Evolutionary conservation across 2,888 invertebrate genomes (phyloP), one percentile per base, ranked within the genome.

Genomic region (Drosophila quinaria): DNA sequence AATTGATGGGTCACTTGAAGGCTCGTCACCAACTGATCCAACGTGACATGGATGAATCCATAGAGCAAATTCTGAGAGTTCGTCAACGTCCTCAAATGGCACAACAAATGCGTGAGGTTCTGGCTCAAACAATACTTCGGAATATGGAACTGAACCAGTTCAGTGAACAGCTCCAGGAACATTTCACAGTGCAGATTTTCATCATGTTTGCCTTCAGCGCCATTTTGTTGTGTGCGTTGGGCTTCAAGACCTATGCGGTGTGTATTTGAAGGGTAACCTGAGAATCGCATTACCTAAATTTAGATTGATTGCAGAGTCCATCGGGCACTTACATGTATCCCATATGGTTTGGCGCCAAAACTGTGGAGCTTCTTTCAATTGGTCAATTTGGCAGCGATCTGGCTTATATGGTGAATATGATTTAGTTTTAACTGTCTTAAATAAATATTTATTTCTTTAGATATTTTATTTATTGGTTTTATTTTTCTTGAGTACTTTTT

Each of bases 101-200:
- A 0, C 51, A 54, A 2, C 70, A 87, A n/a, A 56, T 90, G 49
- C 76, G 80, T 8, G 17, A 65, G 0, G 35, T 73, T 1, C 13
- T 91, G 1, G 17, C 71, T 6, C 39, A 61, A 4, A 74, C 80
- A 0, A 50, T 90, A 0, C 31, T 71, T 1, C 76, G 72, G 6
- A 87, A 85, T 60, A 74, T 84, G 3, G 55, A 64, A 0, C 51
- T 91, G 5, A 84, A 88, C 66, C 44, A 70, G 19, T 91, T 92
- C 54, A 79, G 81, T 0, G 66, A 62, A 1, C 69, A 81, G 13
- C 54, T 91, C 35, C 85, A 91, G 68, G 4, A 60, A 0, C 81
- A 82, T 13, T 90, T 87, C 46, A 81, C 80, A 0, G 81, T 87
- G 60, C 82, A 90, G 0, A 78, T 91, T n/a, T 91, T 92, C 42